Conservation (phyloP, 1,140 invertebrate species). For the Thaumatotibia leucotreta region DNA sequence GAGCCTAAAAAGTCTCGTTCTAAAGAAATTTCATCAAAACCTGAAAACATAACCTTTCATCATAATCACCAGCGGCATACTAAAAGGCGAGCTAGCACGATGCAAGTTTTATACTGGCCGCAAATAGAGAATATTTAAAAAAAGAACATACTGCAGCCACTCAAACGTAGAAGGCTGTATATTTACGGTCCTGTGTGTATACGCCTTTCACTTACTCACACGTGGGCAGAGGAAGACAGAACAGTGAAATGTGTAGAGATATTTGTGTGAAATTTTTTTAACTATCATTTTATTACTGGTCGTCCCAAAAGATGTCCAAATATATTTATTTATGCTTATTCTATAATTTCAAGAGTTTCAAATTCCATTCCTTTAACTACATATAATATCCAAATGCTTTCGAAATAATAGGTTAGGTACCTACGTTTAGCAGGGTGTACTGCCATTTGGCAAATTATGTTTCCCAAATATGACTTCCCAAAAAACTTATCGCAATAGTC, state of each 20-base stretch:
- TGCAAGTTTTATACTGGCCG: constrained; percentile 65
- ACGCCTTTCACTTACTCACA: constrained; percentile 62
- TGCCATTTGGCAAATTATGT: too few relatives aligned
- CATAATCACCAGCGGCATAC: constrained; percentile 47
- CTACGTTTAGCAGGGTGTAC: too few relatives aligned
- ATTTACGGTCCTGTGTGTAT: constrained; percentile 41
- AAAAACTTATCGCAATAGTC: too few relatives aligned
- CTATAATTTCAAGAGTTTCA: too few relatives aligned
- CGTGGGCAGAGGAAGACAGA: constrained; percentile 15
- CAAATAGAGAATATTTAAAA: constrained; percentile 51
- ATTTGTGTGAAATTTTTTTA: neutral
- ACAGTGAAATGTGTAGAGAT: constrained; percentile 32
- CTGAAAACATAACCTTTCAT: constrained; percentile 48
- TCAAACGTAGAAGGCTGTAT: constrained; percentile 33
- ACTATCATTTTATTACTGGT: too few relatives aligned
- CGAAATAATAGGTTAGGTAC: too few relatives aligned
- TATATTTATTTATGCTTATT: too few relatives aligned
- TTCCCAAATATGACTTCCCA: too few relatives aligned
- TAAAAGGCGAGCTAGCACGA: constrained; percentile 39
- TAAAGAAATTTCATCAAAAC: neutral
- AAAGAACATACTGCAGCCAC: constrained; percentile 48
- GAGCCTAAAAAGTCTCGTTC: too few relatives aligned
- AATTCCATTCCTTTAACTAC: too few relatives aligned
- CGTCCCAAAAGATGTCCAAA: too few relatives aligned
- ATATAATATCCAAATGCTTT: too few relatives aligned